These are phyloP conservation scores for Achlya flavicornis DNA, from an alignment of 2,888 invertebrate species.

Conservation along the genomic window DNA sequence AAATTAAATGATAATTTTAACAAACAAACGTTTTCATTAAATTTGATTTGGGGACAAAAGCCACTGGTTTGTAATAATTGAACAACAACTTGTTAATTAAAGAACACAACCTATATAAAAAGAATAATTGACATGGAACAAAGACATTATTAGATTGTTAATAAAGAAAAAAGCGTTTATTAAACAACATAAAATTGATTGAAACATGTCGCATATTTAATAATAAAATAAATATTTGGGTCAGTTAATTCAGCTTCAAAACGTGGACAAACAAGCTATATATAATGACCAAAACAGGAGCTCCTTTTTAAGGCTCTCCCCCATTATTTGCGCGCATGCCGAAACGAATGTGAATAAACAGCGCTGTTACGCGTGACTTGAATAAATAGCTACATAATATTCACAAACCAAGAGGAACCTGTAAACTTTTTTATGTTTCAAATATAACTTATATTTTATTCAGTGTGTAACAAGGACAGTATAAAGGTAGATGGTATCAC, in stretches of 20 bases:
- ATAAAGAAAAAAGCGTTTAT: no score
- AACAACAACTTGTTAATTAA: no score
- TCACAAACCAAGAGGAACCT: conserved; percentile 50
- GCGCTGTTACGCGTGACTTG: conserved; percentile 66
- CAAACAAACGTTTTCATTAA: no score
- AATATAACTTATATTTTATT: conserved; percentile 66
- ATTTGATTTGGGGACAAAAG: no score
- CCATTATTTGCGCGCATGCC: conserved; percentile 68
- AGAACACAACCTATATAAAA: no score
- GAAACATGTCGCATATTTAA: no score
- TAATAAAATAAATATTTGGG: neutral
- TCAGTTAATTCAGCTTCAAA: neutral
- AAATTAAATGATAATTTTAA: no score
- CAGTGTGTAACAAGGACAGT: conserved; percentile 38
- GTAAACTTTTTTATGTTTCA: conserved; percentile 54
- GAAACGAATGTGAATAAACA: conserved; percentile 75
- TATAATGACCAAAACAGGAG: conserved; percentile 35
- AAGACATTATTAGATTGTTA: no score
- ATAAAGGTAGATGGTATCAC: conserved; percentile 20
- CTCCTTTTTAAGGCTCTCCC: conserved; percentile 57
- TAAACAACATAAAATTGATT: no score
- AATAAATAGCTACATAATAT: conserved; percentile 65
- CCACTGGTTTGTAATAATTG: no score
- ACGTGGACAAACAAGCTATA: neutral
- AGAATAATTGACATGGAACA: no score